Evolutionary conservation across 2,888 invertebrate genomes (phyloP), one percentile per base, ranked within the genome.

Genomic region (Nowickia ferox): DNA sequence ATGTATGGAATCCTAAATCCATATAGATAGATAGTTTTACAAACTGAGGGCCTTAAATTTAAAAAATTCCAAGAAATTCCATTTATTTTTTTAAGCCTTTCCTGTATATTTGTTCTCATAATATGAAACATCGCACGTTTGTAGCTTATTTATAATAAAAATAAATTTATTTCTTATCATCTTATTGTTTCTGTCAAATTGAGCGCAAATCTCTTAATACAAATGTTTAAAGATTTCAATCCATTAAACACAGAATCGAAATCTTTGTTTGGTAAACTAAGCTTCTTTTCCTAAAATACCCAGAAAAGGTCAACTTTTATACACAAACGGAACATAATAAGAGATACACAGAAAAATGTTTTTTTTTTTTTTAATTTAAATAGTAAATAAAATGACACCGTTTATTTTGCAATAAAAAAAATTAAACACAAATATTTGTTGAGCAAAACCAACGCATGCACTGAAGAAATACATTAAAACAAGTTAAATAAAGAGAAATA

Each of bases 161-260:
- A 44, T 46, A 63, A 51, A 57, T 19, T 51, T 68, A 61, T 59
- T 69, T 61, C 51, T 59, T 22, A 77, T 17, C 48, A 42, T 51
- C 42, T 71, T 63, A 38, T 72, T 74, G 68, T 74, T 55, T 68
- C 48, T n/a, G 61, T 15, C 61, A 82, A 82, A 82, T 82, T 82
- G 75, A n/a, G 9, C 30, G 75, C 68, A 82, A 82, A 55, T 66
- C 46, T 66, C 15, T 38, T 9, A 51, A 42, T 42, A n/a, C 19
- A 48, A 22, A 72, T 48, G 42, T 17, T 65, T 30, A 65, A 65
- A 44, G 19, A 76, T 55, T 66, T 57, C 15, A 48, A 44, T 15
- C 57, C 48, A 68, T 68, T 48, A 17, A 48, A 22, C 75, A 53
- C 44, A 51, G 22, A 19, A 42, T 11, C 75, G 5, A 40, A 65